A percentile compares a stretch with the other conserved stretches of the same genome.
These are phyloP conservation scores for Diarsia mendica DNA, from an alignment of 2,888 invertebrate genomes.

Conservation along the genomic window DNA sequence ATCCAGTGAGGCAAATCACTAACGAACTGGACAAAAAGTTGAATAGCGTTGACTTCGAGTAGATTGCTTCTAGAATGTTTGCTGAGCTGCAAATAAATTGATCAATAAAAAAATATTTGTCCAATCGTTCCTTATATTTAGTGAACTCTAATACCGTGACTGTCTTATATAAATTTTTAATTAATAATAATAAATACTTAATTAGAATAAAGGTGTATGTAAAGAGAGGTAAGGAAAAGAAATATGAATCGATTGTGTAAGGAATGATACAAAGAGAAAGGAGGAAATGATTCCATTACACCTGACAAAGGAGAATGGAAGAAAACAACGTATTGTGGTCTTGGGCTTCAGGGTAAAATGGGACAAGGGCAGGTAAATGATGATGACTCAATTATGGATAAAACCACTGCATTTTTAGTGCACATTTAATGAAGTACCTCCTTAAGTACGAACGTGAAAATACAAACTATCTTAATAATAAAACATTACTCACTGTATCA, in stretches of 20 bases:
- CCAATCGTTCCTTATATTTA: not conserved
- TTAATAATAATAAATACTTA: not conserved
- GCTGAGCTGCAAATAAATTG: conserved; percentile 66
- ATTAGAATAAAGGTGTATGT: not conserved
- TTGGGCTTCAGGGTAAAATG: too few species aligned
- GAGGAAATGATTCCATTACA: too few species aligned
- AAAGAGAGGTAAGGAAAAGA: too few species aligned
- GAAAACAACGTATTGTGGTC: too few species aligned
- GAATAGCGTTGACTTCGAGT: conserved; percentile 74
- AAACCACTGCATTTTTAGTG: not conserved
- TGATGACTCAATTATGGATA: not conserved
- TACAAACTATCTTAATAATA: not conserved
- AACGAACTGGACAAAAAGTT: conserved; percentile 78
- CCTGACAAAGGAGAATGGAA: too few species aligned
- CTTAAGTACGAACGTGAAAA: not conserved
- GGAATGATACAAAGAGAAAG: too few species aligned
- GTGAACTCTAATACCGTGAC: not conserved
- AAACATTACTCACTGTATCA: conserved; percentile 67
- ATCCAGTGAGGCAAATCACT: conserved; percentile 78
- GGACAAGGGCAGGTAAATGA: too few species aligned
- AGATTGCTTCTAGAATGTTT: conserved; percentile 72
- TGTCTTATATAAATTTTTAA: not conserved
- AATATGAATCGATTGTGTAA: too few species aligned
- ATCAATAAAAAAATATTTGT: not conserved
- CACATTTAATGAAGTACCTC: not conserved